phyloP scores from a whole-genome alignment of 2,888 invertebrate genomes.

The Dorcus parallelipipedus region DNA sequence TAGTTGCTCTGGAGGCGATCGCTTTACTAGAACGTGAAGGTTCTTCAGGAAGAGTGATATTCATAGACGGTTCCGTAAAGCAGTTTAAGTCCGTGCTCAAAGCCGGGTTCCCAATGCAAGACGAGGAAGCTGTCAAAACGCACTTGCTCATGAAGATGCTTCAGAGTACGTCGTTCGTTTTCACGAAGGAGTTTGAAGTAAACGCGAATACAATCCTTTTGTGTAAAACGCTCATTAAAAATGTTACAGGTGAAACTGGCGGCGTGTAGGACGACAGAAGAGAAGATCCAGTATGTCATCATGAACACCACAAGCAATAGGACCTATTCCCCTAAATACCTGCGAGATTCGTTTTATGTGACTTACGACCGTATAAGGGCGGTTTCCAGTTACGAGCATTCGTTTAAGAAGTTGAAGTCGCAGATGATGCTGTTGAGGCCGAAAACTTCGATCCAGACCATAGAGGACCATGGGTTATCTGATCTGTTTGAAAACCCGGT shows the following conservation, averaged over 20 bases:
- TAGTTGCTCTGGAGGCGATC: constrained; percentile 73
- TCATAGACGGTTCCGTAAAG: constrained; percentile 76
- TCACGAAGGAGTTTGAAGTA: too few species aligned
- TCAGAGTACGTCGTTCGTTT: too few species aligned
- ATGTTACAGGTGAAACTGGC: neutral
- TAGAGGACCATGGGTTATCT: neutral
- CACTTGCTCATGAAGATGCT: constrained; percentile 44
- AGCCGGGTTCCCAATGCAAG: constrained; percentile 47
- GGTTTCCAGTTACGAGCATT: neutral
- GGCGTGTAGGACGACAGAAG: neutral
- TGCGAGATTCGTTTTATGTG: neutral
- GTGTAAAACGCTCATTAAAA: neutral
- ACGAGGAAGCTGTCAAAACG: constrained; percentile 53
- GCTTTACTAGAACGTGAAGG: constrained; percentile 64
- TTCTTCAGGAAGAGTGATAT: constrained; percentile 57
- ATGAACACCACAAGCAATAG: neutral
- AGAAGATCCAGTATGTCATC: neutral
- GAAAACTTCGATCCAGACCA: neutral
- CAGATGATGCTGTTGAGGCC: neutral
- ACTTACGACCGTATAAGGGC: neutral
- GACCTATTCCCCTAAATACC: neutral
- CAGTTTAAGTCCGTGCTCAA: constrained; percentile 55
- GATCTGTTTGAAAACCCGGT: neutral
- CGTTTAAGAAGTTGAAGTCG: neutral
- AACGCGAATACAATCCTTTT: too few species aligned